These are phyloP conservation scores for Stomatorhinus ivindoensis DNA, from an alignment of 2,113 vertebrate species.

Conservation along the genomic window DNA sequence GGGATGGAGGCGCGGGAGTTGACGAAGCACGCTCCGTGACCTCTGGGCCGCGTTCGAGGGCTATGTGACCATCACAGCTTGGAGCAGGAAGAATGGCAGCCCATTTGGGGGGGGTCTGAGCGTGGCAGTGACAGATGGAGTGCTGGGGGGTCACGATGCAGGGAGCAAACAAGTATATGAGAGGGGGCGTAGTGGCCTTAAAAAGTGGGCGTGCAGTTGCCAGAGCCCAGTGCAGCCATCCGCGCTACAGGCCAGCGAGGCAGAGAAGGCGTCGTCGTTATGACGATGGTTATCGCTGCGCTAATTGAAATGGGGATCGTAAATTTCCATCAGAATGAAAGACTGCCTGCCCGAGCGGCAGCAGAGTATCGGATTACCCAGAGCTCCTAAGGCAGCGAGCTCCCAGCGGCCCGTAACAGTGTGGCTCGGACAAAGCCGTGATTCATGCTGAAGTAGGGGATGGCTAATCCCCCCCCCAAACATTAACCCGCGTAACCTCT, in stretches of 20 bases:
- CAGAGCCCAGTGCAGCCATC: neutral
- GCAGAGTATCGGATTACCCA: conserved; percentile 27
- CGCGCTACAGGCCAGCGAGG: neutral
- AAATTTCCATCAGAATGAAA: conserved; percentile 30
- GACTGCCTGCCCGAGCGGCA: conserved; percentile 27
- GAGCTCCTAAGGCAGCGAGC: neutral
- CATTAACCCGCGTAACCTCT: conserved; percentile 14
- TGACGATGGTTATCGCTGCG: conserved; percentile 18
- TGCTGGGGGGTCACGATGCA: neutral
- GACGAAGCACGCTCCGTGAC: neutral
- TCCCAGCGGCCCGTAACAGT: conserved; percentile 21
- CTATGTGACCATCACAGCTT: neutral
- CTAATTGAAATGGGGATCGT: conserved; percentile 27
- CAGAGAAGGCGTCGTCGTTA: conserved; percentile 4
- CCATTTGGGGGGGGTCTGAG: neutral
- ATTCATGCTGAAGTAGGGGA: conserved; percentile 10
- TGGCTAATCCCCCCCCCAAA: neutral
- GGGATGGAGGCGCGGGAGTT: neutral
- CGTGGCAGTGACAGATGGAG: neutral
- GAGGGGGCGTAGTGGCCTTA: neutral
- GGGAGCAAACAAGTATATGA: neutral
- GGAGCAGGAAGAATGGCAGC: neutral
- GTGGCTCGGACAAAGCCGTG: conserved; percentile 6
- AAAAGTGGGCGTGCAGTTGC: neutral
- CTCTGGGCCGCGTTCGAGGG: neutral